Base-by-base conservation (phyloP, 2,888 invertebrate genomes). In the Dexiosoma caninum region DNA sequence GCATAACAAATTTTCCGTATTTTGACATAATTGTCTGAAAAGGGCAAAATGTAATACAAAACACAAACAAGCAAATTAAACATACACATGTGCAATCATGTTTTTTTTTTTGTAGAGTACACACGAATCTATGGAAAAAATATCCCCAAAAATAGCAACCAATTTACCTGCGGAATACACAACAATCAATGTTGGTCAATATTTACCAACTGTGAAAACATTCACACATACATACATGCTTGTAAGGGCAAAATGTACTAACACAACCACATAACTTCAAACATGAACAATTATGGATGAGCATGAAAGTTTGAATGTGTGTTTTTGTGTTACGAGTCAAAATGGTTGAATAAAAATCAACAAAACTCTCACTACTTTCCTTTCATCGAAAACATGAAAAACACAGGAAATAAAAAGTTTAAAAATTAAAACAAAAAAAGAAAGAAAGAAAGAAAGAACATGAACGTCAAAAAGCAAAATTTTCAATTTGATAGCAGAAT, bases 151-250 rank as follows among this genome's bases (percentile, higher is more conserved):
- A 80, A 78, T 53, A 66, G 70, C 75, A 80, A 82, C 82, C 84
- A 87, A 86, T 88, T 87, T 86, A 86, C 86, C 87, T 86, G 88
- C 88, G 85, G 85, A 88, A 87, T 78, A 78, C 78, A 86, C 87
- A 87, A 87, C 87, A 87, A 88, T 87, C 88, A 88, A 87, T 88
- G 87, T 85, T 85, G 88, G 88, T 87, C 88, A 88, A 87, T 88
- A 87, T 87, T 87, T 87, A 85, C 86, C 83, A 86, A 84, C 83
- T 84, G 83, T 83, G 62, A 64, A 83, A 78, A 84, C 40, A 46
- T 51, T 37, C 37, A 57, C 55, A 71, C 59, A 79, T 14, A 40
- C 16, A 49, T 1, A 53, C 35, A 21, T 27, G 51, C 9, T 12
- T 42, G 6, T 8, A 3, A 16, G 35, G 16, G 30, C 37, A 12